Conservation (phyloP, 2,797 vertebrate species). For the Trichosurus vulpecula region DNA sequence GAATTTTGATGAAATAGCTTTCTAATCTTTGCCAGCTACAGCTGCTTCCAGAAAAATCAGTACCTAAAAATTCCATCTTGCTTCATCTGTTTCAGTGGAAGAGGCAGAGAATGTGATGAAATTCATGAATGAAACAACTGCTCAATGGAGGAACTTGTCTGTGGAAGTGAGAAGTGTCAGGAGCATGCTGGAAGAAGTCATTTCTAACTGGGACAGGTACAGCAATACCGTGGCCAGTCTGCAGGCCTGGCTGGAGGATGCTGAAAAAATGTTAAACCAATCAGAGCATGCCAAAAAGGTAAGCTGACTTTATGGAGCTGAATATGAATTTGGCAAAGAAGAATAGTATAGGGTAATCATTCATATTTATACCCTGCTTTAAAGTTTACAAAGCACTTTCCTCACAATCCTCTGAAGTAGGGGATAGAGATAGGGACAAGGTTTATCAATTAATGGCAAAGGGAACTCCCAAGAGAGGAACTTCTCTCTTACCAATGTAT, state of each 20-base stretch:
- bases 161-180: slow-evolving; percentile 96
- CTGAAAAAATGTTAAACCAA: slow-evolving; percentile 95
- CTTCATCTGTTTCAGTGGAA: slow-evolving; percentile 87
- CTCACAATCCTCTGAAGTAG: neutral
- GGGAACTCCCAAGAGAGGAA: neutral
- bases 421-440: neutral
- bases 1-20: neutral
- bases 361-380: neutral
- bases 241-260: slow-evolving; percentile 98
- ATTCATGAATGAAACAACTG: slow-evolving; percentile 93
- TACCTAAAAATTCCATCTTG: slow-evolving; percentile 15
- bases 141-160: slow-evolving; percentile 96
- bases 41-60: neutral
- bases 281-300: slow-evolving; percentile 95
- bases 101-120: slow-evolving; percentile 94
- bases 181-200: slow-evolving; percentile 98
- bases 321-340: neutral
- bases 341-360: neutral
- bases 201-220: slow-evolving; percentile 97
- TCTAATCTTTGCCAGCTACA: neutral
- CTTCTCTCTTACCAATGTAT: neutral
- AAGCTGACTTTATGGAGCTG: neutral
- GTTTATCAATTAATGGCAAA: neutral
- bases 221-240: slow-evolving; percentile 92
- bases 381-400: neutral